Base-by-base conservation (phyloP, 2,113 vertebrate genomes). In the Corythoichthys intestinalis region DNA sequence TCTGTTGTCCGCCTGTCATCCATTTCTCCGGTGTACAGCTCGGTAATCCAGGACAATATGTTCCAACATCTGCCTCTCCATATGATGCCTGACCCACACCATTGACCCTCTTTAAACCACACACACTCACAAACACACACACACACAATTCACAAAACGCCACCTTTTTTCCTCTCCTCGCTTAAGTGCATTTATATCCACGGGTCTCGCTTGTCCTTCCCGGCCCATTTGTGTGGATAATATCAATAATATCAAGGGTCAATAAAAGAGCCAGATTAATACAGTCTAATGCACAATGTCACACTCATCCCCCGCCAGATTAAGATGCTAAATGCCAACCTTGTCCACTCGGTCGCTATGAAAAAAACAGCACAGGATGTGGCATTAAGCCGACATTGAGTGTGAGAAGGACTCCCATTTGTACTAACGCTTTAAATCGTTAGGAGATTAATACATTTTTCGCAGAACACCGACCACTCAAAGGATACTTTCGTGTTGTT, bases 51-150 rank as follows among this genome's bases (percentile, higher is more conserved):
- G 91, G 87, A 91, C 94, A 96, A 94, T 96, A 95, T 96, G 95
- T 89, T 95, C 88, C 78, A 94, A 94, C 95, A 96, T 96, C 95
- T 96, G 95, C 92, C 92, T 94, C 93, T 87, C 91, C 93, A 84
- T 93, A 93, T 94, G 94, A 98, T 92, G 93, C 86, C 91, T 73
- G 83, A 93, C 92, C 94, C 87, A 66, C 73, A 72, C 86, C 77
- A 92, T 80, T 93, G 93, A 95, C 94, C 94, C 94, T 94, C 92
- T 94, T 93, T 89, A 93, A 87, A 87, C 90, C 78, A 38, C 37
- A 20, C 50, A 65, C 61, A 12, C 69, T 62, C 60, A 50, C 69
- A 65, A 72, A 71, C 64, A 52, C 70, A 69, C 66, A 69, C 66
- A 68, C 75, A 68, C 41, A 44, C 4, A 44, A 37, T 70, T 61